Evolutionary conservation across 2,113 vertebrate genomes (phyloP).

Genomic region (Sylvietta virens): DNA sequence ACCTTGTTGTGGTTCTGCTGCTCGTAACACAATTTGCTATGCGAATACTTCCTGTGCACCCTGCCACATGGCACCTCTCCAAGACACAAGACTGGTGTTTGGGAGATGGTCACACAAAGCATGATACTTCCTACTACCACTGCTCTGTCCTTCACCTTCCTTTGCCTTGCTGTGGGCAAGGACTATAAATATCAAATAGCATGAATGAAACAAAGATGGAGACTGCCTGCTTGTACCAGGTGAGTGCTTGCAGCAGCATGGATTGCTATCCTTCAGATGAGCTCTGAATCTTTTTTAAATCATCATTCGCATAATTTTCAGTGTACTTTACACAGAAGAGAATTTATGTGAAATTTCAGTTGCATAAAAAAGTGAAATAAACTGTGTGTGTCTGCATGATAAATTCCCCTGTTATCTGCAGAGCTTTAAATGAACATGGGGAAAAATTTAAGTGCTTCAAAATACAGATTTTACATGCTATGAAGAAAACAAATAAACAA

Average conservation of each 20-base stretch:
- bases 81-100: background rate
- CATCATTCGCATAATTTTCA: rapidly evolving
- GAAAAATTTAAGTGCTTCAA: background rate
- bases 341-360: background rate
- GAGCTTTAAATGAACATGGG: background rate
- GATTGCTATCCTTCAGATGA: background rate
- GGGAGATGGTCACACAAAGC: conserved; percentile 26
- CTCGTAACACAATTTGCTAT: conserved; percentile 56
- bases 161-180: background rate
- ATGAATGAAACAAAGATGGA: background rate
- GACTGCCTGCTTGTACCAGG: background rate
- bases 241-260: background rate
- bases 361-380: background rate
- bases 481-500: background rate
- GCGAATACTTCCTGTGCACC: conserved; percentile 40
- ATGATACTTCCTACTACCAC: conserved; percentile 10
- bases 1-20: conserved; percentile 51
- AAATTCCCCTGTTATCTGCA: background rate
- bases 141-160: conserved; percentile 32
- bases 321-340: background rate
- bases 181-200: background rate
- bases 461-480: background rate
- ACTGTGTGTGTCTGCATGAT: background rate
- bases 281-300: background rate
- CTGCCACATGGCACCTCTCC: conserved; percentile 25